phyloP scores from a whole-genome alignment of 2,113 vertebrate genomes.

The Platysternon megacephalum region DNA sequence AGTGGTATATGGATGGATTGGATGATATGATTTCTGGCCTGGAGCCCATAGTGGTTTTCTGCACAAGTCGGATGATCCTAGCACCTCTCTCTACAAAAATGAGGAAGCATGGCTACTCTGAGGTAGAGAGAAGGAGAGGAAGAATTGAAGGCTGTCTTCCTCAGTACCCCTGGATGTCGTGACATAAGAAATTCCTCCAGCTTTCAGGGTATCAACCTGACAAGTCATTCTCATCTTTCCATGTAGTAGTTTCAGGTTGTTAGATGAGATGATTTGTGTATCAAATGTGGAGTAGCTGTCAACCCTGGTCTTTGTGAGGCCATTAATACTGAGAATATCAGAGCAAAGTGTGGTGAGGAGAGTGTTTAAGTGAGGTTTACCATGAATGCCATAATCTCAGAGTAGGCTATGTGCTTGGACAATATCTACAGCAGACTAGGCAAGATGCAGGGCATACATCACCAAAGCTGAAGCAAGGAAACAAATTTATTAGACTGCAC shows the following conservation, averaged over 20 bases:
- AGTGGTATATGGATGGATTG: not conserved
- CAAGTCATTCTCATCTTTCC: not conserved
- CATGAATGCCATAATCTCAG: not conserved
- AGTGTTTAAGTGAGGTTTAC: not conserved
- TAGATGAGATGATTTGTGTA: not conserved
- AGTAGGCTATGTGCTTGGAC: not conserved
- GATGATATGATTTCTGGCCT: not conserved
- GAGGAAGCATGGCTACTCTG: not conserved
- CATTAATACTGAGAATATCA: not conserved
- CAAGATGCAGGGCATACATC: not conserved
- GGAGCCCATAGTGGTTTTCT: not conserved
- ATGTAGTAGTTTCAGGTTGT: not conserved
- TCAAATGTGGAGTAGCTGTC: not conserved
- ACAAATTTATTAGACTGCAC: not conserved
- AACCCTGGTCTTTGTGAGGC: not conserved
- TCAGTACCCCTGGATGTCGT: not conserved
- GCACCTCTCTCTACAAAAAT: not conserved
- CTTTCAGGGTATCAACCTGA: not conserved
- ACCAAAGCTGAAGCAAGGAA: not conserved
- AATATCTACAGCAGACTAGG: not conserved
- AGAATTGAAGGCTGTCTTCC: not conserved
- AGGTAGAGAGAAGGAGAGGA: not conserved
- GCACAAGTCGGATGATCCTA: not conserved
- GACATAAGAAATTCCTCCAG: not conserved
- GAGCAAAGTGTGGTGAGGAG: not conserved